These are phyloP conservation scores for Parazoanthus darwini DNA, from an alignment of 92 coral and sea anemone genomes.

Conservation along the genomic window DNA sequence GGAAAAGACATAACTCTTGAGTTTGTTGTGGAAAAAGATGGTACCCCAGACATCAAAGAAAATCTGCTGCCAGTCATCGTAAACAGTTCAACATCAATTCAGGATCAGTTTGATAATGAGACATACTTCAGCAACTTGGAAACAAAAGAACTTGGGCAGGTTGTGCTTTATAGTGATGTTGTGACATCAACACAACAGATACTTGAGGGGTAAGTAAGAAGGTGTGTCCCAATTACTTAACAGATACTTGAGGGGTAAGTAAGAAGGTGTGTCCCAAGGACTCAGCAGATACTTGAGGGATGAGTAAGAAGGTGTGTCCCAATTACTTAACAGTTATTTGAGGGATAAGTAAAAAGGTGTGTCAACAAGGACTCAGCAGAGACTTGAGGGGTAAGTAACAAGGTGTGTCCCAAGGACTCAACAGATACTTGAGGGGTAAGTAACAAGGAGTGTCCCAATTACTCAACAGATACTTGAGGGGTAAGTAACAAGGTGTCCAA, in stretches of 20 bases:
- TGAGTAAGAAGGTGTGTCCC: slow-evolving; percentile 26
- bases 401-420: not conserved
- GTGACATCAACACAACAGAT: slow-evolving; percentile 83
- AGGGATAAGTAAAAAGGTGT: slow-evolving; percentile 66
- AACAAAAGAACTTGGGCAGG: slow-evolving; percentile 72
- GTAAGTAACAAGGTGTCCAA: no score
- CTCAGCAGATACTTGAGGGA: slow-evolving; percentile 88
- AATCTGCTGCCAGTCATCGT: slow-evolving; percentile 63
- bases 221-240: no score
- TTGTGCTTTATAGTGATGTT: slow-evolving; percentile 79
- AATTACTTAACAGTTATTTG: slow-evolving; percentile 72
- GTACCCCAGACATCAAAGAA: slow-evolving; percentile 46
- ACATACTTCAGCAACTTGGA: slow-evolving; percentile 62
- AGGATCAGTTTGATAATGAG: slow-evolving; percentile 54
- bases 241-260: slow-evolving; percentile 81
- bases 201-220: slow-evolving; percentile 73
- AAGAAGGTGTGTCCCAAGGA: not conserved
- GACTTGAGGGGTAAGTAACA: slow-evolving; percentile 76
- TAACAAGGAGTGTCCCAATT: not conserved
- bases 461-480: no score
- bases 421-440: slow-evolving; percentile 79
- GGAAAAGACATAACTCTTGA: slow-evolving; percentile 71
- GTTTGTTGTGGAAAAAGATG: slow-evolving; percentile 56
- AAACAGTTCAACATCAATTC: not conserved
- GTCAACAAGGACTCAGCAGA: slow-evolving; percentile 72